phyloP scores from a whole-genome alignment of 2,888 invertebrate species.

The Gymnosoma rotundatum region DNA sequence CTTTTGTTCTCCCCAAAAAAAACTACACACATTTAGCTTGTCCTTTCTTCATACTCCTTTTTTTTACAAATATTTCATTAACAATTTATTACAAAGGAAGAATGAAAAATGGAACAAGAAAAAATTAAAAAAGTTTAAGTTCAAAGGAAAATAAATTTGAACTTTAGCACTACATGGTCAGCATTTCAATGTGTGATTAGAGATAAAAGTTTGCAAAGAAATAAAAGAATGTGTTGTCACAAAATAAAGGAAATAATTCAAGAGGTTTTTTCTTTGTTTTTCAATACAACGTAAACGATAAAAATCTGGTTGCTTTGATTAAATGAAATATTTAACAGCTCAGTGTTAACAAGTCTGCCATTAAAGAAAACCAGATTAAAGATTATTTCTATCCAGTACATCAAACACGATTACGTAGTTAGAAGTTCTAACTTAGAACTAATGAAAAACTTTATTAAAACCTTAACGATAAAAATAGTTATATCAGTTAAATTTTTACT shows the following conservation, averaged over 20 bases:
- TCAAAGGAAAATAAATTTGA: slow-evolving; percentile 52
- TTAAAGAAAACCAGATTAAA: too few relatives aligned
- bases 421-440: too few relatives aligned
- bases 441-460: too few relatives aligned
- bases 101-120: neutral
- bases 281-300: slow-evolving; percentile 43
- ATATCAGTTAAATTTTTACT: too few relatives aligned
- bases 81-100: slow-evolving; percentile 48
- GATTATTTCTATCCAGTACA: too few relatives aligned
- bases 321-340: slow-evolving; percentile 1
- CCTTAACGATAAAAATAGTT: too few relatives aligned
- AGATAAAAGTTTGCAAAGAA: slow-evolving; percentile 48
- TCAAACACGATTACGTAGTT: too few relatives aligned
- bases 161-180: slow-evolving; percentile 51
- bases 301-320: slow-evolving; percentile 33
- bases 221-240: slow-evolving; percentile 18
- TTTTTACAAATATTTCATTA: slow-evolving; percentile 62
- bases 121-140: slow-evolving; percentile 46
- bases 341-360: too few relatives aligned
- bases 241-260: slow-evolving; percentile 12
- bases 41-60: slow-evolving; percentile 36
- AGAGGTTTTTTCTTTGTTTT: slow-evolving; percentile 6
- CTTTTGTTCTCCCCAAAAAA: neutral
- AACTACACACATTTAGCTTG: neutral
- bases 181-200: slow-evolving; percentile 29